Base-by-base conservation (phyloP, 2,888 invertebrate genomes). In the Macrophya annulata region DNA sequence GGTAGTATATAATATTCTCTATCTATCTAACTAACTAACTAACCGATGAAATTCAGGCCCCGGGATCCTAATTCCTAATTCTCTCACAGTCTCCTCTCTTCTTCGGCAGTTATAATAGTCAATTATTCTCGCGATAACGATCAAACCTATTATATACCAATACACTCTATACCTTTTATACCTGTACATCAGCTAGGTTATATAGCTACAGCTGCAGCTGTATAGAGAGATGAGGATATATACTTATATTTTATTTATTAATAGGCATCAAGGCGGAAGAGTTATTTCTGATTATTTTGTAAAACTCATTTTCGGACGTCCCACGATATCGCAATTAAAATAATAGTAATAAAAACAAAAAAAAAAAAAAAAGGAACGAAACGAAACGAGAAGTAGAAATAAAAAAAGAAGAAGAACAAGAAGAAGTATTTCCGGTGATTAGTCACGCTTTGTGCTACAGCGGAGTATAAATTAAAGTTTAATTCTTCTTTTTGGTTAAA, bases 341-440 rank as follows among this genome's bases (percentile, higher is more conserved):
- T 68, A 68, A 68, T 31, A 31, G 37, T 12, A 62, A 62, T 21
- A 17, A 48, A 1, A 4, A n/a, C n/a, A 48, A 12, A 48, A 48
- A 12, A 48, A 48, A 12, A 48, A 48, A 12, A 48, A 48, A 12
- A 48, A 48, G 48, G 4, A 48, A 12, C 31, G 31, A 31, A 31
- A 55, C n/a, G n/a, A 6, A 62, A 62, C 1, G n/a, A 25, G 25
- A 62, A 31, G 17, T 5, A 68, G 25, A 68, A 31, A 10, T 8
- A 31, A 4, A 37, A 37, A 1, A 37, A 12, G 68, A 68, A 31
- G 21, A 71, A 68, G 37, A 15, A 68, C 37, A 68, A 68, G 68
- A 68, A 68, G 71, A 74, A 43, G 45, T 74, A 74, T 74, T 74
- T 74, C 74, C 74, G 43, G 74, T 74, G 45, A 74, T 74, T 74